Evolutionary conservation across 2,113 vertebrate species (phyloP).

Genomic region (Aix galericulata): DNA sequence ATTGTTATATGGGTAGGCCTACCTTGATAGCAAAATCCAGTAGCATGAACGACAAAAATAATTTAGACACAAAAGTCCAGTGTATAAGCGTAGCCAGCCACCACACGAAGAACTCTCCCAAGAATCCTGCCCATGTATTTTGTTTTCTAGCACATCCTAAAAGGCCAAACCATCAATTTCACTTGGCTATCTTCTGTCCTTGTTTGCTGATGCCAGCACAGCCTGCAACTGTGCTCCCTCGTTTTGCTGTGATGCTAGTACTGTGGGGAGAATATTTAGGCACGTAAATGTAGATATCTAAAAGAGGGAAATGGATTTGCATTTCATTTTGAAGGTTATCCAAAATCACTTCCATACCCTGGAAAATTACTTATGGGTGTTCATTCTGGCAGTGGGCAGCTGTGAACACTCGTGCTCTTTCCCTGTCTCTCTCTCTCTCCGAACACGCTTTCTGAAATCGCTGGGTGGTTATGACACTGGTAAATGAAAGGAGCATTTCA

Average conservation of each 20-base stretch:
- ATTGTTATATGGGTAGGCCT: background rate
- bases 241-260: background rate
- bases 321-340: background rate
- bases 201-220: background rate
- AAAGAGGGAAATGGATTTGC: background rate
- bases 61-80: background rate
- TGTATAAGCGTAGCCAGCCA: background rate
- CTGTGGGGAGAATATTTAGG: background rate
- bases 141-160: background rate
- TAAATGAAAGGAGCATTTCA: background rate
- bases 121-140: background rate
- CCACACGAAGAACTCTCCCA: background rate
- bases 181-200: background rate
- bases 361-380: background rate
- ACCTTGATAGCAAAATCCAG: background rate
- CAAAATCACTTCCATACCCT: background rate
- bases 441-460: accelerated
- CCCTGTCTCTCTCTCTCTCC: background rate
- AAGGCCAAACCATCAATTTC: background rate
- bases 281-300: background rate
- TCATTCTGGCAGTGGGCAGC: accelerated
- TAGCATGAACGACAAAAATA: background rate
- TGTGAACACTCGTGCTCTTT: background rate
- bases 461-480: background rate
- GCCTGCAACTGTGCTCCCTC: background rate